Base-by-base conservation (phyloP, 2,888 invertebrate species). In the Pocota personata region DNA sequence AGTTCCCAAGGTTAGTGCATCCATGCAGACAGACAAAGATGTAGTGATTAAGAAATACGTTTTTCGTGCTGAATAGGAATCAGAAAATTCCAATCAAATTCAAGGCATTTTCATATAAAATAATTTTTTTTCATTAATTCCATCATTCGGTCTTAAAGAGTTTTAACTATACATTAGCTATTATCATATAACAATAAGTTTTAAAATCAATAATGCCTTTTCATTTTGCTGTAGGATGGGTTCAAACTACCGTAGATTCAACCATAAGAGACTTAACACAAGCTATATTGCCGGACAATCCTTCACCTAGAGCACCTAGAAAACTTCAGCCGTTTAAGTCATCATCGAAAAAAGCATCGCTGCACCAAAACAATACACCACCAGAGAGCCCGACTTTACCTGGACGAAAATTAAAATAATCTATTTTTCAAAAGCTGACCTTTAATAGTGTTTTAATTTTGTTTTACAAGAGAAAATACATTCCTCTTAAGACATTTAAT, bases 381-480 rank as follows among this genome's bases (percentile, higher is more conserved):
- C 90, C 90, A 16, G 92, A 92, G 69, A 92, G 92, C 89, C 92
- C 92, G 12, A 92, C 92, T 21, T 78, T 92, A 84, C 92, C 92
- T 10, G 88, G 90, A 83, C 90, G 92, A 64, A 91, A 91, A 88
- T 90, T 92, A 75, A 92, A 92, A 90, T 92, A 91, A 89, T 88
- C 32, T n/a, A n/a, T 43, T 24, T 46, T 30, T 43, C 7, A 30
- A 35, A 48, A 72, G 19, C 35, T 48, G 10, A 43, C 24, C 30
- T 32, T 40, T 50, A 2, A 32, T 24, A 48, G 24, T 46, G 19
- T 57, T 71, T 43, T 14, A 32, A 19, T 57, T 58, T 58, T 35
- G 3, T 72, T 75, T 76, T 37, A 27, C 19, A 52, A 57, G 27
- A 43, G 58, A 77, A 69, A 77, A 60, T 43, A 69, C 77, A 77